Base-by-base conservation (phyloP, 1,140 invertebrate genomes). In the Frieseomelitta varia region DNA sequence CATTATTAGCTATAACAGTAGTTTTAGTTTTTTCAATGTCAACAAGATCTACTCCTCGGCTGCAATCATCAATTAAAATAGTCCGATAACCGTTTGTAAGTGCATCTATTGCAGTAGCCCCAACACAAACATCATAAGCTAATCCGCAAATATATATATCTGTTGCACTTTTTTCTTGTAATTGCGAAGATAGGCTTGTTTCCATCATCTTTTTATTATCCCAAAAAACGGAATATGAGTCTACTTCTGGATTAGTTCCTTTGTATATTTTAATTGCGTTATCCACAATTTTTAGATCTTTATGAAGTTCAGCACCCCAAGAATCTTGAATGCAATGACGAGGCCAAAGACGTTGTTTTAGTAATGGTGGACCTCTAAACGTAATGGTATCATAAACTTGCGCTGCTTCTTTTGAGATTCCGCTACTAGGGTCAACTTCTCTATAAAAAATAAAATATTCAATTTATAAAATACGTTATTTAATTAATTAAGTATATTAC, bases 201-300 rank as follows among this genome's bases (percentile, higher is more conserved):
- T 98, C 96, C 2, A 97, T 97, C 53, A 98, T 93, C 93, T 98
- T 98, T 92, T 98, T 97, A 95, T 99, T 99, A 94, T 99, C 99
- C 97, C 97, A 99, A 95, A 99, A 99, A 24, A 99, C 99, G 0
- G 98, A 99, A 94, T 99, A 99, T 2, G 98, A 99, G 93, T 99
- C 99, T 17, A 99, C 97, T 86, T 99, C 98, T 0, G 98, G 97
- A 93, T 99, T 98, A 6, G 97, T 98, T 27, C 99, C 99, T 95
- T 99, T 99, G 93, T 98, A 97, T 63, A 99, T 97, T 93, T 98
- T 97, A 47, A 98, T 96, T 27, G 97, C 97, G 81, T 97, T 96
- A 1, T 98, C 96, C 3, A 96, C 93, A 47, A 97, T 94, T 95
- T 98, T 98, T 0, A 99, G 94, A 92, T 99, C 97, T 92, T 97